Percentiles rank a stretch among this genome's conserved stretches.
Conservation (phyloP, 2,797 vertebrate genomes). For the Lacerta bilineata region DNA sequence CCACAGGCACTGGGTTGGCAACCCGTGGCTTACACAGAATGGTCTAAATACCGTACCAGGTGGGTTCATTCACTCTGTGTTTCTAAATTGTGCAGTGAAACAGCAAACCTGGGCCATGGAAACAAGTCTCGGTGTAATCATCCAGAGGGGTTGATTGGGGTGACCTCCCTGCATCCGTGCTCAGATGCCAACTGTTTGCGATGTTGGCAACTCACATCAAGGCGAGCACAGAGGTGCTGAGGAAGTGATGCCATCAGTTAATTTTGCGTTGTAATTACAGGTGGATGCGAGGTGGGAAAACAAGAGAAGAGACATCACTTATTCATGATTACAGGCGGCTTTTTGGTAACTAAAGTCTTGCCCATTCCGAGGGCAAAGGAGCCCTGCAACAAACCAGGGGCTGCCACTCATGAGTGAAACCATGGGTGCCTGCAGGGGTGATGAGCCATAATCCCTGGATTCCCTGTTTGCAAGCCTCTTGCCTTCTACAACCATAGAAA, state of each 20-base stretch:
- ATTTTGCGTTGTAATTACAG: conserved; percentile 38
- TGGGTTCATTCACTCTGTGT: not conserved
- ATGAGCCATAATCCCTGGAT: too few species aligned
- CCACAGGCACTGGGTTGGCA: too few species aligned
- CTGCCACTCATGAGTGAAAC: not conserved
- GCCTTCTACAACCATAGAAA: too few species aligned
- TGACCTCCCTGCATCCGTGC: not conserved
- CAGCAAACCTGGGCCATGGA: not conserved
- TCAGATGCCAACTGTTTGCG: not conserved
- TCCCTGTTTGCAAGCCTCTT: not conserved
- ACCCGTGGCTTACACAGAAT: not conserved
- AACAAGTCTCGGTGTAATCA: not conserved
- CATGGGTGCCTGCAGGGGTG: not conserved
- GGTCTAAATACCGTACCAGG: not conserved
- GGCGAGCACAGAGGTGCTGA: not conserved
- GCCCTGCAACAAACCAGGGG: not conserved
- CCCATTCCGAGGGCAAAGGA: not conserved
- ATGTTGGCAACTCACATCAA: not conserved
- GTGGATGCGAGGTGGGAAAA: not conserved
- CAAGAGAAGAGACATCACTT: conserved; percentile 6
- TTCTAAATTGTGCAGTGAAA: not conserved
- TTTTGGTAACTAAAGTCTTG: conserved; percentile 2
- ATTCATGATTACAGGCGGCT: conserved; percentile 33
- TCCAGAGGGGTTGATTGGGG: not conserved
- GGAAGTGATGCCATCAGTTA: conserved; percentile 7